These are phyloP conservation scores for Ciona savignyi DNA, from an alignment of 23 tunicate genomes.

Conservation along the genomic window DNA sequence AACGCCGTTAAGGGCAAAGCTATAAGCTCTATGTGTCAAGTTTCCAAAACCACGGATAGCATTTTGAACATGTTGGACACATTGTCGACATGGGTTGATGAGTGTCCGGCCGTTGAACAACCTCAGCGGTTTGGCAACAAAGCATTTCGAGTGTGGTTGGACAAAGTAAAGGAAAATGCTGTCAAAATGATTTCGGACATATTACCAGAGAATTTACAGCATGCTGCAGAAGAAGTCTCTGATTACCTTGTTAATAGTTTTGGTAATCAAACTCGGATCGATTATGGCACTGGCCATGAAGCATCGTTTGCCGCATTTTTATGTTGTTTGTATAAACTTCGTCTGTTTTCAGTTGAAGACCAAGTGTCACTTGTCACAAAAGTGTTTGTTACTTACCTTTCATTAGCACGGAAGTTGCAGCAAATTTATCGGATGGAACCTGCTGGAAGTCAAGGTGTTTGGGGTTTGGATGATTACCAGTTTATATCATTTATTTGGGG, in stretches of 20 bases:
- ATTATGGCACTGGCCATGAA: constrained; percentile 99
- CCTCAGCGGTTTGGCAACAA: constrained; percentile 96
- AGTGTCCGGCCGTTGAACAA: constrained; percentile 66
- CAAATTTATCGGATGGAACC: constrained; percentile 90
- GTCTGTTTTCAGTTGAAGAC: constrained; percentile 56
- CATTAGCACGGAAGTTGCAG: constrained; percentile 68
- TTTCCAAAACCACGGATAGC: constrained; percentile 33
- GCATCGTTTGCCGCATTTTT: constrained; percentile 79
- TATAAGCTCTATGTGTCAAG: constrained; percentile 12
- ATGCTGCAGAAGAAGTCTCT: constrained; percentile 57
- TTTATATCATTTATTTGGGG: constrained; percentile 95
- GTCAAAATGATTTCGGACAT: constrained; percentile 23
- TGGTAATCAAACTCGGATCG: constrained; percentile 91
- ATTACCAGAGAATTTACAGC: constrained; percentile 55
- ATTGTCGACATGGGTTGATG: constrained; percentile 58
- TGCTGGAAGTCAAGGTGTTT: constrained; percentile 98
- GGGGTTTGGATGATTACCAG: constrained; percentile 95
- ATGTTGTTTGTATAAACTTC: constrained; percentile 74
- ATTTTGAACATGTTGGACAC: constrained; percentile 36
- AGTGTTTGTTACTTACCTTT: constrained; percentile 67
- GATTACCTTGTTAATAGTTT: constrained; percentile 71
- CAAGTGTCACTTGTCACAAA: constrained; percentile 55
- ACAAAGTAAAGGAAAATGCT: constrained; percentile 34
- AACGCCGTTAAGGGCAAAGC: constrained; percentile 69
- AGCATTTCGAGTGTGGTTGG: constrained; percentile 76